A percentile compares a stretch with the other conserved stretches of the same genome.
phyloP scores from a whole-genome alignment of 2,113 vertebrate genomes.

The Columba janthina region DNA sequence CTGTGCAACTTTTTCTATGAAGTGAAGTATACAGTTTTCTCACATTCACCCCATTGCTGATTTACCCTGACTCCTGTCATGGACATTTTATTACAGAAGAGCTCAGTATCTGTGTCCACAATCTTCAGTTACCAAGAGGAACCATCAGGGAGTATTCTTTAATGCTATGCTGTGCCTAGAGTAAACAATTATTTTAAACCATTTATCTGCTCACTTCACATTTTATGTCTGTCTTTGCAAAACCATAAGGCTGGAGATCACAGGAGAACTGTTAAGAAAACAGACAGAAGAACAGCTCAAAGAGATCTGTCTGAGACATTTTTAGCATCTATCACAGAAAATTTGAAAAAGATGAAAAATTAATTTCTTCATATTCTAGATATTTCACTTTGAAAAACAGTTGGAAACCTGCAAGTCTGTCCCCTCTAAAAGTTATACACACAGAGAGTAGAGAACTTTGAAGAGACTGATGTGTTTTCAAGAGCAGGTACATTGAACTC shows the following conservation, averaged over 20 bases:
- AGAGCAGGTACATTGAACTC: neutral
- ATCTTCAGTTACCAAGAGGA: neutral
- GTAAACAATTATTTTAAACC: slow-evolving; percentile 1
- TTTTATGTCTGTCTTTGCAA: neutral
- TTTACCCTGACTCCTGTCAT: neutral
- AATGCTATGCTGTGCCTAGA: neutral
- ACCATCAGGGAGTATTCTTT: neutral
- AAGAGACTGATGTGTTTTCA: neutral
- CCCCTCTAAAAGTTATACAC: neutral
- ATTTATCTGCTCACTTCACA: neutral
- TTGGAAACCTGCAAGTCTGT: neutral
- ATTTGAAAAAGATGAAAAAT: neutral
- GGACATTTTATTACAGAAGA: neutral
- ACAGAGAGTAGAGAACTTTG: neutral
- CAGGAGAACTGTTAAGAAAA: neutral
- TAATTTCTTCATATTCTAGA: neutral
- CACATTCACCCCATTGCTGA: neutral
- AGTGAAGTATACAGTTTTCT: neutral
- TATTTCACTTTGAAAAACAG: neutral
- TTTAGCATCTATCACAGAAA: neutral
- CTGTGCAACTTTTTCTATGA: neutral
- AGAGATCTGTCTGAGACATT: neutral
- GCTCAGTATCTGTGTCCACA: neutral
- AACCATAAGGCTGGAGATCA: neutral
- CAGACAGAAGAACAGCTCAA: neutral